These are phyloP conservation scores for Ganaspis brasiliensis DNA, from an alignment of 2,888 invertebrate genomes.

Conservation along the genomic window DNA sequence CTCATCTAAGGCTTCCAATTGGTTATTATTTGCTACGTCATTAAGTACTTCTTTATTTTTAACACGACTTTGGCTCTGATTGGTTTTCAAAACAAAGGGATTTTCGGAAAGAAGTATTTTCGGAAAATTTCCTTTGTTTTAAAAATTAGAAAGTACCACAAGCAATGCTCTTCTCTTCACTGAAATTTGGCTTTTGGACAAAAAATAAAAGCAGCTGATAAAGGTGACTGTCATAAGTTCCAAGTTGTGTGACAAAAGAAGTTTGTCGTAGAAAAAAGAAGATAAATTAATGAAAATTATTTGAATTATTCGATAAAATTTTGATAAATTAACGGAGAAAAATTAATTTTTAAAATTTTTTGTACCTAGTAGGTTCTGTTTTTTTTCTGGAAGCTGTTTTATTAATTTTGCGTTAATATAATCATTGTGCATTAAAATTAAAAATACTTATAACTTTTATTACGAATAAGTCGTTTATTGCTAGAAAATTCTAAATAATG, in stretches of 20 bases:
- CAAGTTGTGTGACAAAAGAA: no score
- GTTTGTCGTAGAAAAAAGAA: no score
- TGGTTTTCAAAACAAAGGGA: neutral
- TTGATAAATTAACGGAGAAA: no score
- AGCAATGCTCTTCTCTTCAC: neutral
- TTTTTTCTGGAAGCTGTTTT: neutral
- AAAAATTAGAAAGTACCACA: neutral
- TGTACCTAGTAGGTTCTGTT: no score
- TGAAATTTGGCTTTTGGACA: neutral
- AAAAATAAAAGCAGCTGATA: neutral
- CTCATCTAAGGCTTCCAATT: neutral
- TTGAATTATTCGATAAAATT: no score
- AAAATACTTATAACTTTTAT: no score
- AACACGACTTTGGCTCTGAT: neutral
- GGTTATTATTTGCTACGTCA: neutral
- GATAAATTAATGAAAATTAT: no score
- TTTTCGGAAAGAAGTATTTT: neutral
- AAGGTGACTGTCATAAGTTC: no score
- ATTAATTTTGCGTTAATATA: no score
- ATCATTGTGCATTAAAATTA: no score
- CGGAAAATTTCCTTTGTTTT: neutral
- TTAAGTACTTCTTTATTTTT: no score
- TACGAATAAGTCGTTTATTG: neutral
- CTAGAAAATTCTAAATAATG: slow-evolving; percentile 1
- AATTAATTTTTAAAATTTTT: no score